phyloP scores from a whole-genome alignment of 2,888 invertebrate species.

The Cataglyphis albicans region DNA sequence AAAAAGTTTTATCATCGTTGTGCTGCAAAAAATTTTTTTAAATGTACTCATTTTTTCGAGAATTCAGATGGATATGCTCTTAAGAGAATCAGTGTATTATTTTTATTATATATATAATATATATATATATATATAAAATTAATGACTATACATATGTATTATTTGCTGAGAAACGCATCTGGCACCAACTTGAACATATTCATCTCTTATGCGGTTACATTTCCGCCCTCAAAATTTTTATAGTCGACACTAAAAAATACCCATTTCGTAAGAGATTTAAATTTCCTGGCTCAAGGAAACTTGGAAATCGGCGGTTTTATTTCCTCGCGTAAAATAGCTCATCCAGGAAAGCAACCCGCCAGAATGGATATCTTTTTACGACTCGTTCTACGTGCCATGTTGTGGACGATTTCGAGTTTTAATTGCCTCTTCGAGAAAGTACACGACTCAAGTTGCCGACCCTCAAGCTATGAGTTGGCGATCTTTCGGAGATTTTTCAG shows the following conservation, averaged over 20 bases:
- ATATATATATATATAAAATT: no score
- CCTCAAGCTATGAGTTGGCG: not conserved
- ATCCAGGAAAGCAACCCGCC: constrained; percentile 20
- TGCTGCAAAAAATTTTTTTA: no score
- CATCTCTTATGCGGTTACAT: constrained; percentile 45
- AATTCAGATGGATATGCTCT: no score
- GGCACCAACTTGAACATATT: constrained; percentile 23
- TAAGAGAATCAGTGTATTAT: not conserved
- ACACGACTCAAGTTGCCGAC: constrained; percentile 20
- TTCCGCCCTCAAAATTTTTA: constrained; percentile 71
- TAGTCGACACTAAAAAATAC: constrained; percentile 71
- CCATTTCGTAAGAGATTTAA: constrained; percentile 74
- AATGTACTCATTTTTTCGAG: no score
- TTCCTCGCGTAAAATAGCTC: constrained; percentile 69
- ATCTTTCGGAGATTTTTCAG: constrained; percentile 13
- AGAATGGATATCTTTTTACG: constrained; percentile 63
- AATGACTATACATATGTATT: no score
- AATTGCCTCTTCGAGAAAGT: constrained; percentile 67
- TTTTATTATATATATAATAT: not conserved
- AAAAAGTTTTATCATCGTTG: no score
- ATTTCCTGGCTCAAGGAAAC: constrained; percentile 77
- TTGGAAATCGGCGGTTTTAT: constrained; percentile 73
- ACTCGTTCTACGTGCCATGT: constrained; percentile 60
- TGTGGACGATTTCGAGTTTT: constrained; percentile 60
- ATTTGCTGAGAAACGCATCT: constrained; percentile 13